A percentile compares a stretch with the other conserved stretches of the same genome.
Conservation (phyloP, 1,140 invertebrate genomes). For the Dendrolimus punctatus region DNA sequence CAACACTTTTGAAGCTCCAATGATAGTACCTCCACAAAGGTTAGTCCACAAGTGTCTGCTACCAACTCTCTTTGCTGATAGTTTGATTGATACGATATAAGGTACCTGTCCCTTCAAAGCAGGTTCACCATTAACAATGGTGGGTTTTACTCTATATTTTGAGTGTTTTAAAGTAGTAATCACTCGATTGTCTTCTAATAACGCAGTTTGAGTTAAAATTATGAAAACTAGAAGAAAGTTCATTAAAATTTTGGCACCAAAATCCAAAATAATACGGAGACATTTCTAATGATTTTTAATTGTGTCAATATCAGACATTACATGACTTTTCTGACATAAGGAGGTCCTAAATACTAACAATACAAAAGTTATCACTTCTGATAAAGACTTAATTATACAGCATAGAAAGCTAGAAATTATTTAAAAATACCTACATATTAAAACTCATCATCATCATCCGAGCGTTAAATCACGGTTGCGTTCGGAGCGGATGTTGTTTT, state of each 20-base stretch:
- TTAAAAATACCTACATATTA: no score
- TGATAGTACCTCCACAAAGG: conserved; percentile 46
- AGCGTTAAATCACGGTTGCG: no score
- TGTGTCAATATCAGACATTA: background rate
- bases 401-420: no score
- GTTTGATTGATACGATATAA: conserved; percentile 28
- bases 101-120: conserved; percentile 9
- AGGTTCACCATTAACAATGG: conserved; percentile 14
- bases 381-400: no score
- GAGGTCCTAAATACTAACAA: no score
- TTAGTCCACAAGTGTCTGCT: conserved; percentile 28
- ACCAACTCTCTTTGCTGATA: conserved; percentile 13
- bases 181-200: conserved; percentile 9
- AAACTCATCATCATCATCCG: no score
- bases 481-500: no score
- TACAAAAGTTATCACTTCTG: no score
- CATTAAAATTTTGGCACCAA: conserved; percentile 4
- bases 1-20: conserved; percentile 23
- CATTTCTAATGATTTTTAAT: background rate
- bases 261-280: no score
- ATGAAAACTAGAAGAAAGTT: conserved; percentile 1
- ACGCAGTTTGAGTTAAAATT: conserved; percentile 2
- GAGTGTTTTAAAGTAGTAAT: conserved; percentile 25
- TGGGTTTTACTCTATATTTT: conserved; percentile 15
- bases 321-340: no score